Conservation (phyloP, 1,140 invertebrate genomes). For the Nomia melanderi region DNA sequence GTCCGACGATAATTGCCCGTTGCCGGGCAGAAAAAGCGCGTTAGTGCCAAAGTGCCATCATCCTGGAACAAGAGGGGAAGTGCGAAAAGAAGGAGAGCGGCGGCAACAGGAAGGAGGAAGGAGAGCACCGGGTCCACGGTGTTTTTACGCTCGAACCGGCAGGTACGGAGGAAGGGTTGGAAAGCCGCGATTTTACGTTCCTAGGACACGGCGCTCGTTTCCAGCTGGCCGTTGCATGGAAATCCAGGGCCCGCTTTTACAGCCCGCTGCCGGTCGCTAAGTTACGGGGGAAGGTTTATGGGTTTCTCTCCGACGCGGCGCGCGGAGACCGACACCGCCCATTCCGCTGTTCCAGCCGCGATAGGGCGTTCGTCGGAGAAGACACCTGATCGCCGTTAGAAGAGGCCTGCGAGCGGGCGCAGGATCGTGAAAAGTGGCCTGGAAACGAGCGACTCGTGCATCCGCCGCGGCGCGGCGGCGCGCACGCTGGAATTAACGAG, state of each 20-base stretch:
- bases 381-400: constrained; percentile 58
- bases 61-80: too few species aligned
- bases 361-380: constrained; percentile 37
- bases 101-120: neutral
- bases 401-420: constrained; percentile 28
- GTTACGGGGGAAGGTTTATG: constrained; percentile 77
- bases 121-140: neutral
- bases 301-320: constrained; percentile 46
- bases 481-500: constrained; percentile 56
- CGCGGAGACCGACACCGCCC: constrained; percentile 43
- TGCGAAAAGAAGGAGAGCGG: too few species aligned
- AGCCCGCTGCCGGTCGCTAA: constrained; percentile 65
- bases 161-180: constrained; percentile 8
- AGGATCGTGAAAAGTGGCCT: constrained; percentile 61
- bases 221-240: constrained; percentile 66
- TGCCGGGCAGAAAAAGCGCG: too few species aligned
- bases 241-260: constrained; percentile 69
- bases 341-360: constrained; percentile 37
- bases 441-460: constrained; percentile 56
- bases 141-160: neutral
- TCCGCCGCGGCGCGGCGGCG: constrained; percentile 22
- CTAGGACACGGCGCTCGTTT: constrained; percentile 67
- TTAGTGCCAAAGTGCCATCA: too few species aligned
- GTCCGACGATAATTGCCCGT: too few species aligned
- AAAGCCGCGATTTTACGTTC: constrained; percentile 71